Evolutionary conservation across 23 tunicate species (phyloP).

Genomic region (Styela plicata): DNA sequence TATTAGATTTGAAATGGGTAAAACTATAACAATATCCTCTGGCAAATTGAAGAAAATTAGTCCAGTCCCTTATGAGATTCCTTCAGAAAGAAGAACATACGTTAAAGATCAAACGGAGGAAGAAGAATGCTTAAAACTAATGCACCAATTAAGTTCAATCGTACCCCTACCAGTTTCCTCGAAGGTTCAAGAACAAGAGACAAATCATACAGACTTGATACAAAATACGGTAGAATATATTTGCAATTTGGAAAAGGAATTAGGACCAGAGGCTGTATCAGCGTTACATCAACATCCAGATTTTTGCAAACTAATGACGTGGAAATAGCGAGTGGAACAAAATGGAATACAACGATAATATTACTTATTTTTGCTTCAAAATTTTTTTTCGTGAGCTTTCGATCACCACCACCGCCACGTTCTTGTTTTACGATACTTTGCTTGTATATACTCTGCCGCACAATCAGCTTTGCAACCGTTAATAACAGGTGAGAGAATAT

Average conservation of each 20-base stretch:
- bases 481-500: background rate
- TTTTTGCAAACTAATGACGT: background rate
- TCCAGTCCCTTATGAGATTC: background rate
- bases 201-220: background rate
- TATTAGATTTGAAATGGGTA: background rate
- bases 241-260: slow-evolving; percentile 13
- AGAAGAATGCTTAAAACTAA: background rate
- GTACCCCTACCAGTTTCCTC: background rate
- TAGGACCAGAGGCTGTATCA: slow-evolving; percentile 3
- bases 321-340: background rate
- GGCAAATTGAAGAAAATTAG: background rate
- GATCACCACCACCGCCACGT: background rate
- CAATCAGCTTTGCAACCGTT: background rate
- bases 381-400: background rate
- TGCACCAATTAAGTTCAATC: background rate
- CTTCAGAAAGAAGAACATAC: background rate
- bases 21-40: background rate
- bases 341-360: background rate
- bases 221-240: slow-evolving; percentile 22
- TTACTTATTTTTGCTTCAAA: background rate
- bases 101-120: background rate
- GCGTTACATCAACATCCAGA: slow-evolving; percentile 18
- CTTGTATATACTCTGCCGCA: background rate
- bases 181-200: background rate
- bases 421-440: background rate